phyloP scores from a whole-genome alignment of 2,888 invertebrate species.

The Sturmia bella region DNA sequence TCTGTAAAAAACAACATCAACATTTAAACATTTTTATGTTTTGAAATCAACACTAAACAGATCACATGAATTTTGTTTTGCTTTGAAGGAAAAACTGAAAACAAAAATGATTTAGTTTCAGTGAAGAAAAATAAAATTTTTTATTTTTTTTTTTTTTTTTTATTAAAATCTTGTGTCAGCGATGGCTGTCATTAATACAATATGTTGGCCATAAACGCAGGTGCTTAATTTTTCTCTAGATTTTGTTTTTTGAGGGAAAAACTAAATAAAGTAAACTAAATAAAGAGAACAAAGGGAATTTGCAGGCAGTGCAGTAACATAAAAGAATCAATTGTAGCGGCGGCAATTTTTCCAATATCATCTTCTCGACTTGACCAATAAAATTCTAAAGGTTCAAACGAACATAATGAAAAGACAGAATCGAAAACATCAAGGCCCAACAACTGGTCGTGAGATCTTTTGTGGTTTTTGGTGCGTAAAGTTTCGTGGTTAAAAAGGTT shows the following conservation, averaged over 20 bases:
- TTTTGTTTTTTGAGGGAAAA: slow-evolving; percentile 1
- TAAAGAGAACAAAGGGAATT: slow-evolving; percentile 19
- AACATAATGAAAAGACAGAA: no score
- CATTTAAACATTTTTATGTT: slow-evolving; percentile 41
- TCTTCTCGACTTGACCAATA: no score
- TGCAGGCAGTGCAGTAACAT: background rate
- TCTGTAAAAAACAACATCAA: slow-evolving; percentile 34
- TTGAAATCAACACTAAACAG: slow-evolving; percentile 45
- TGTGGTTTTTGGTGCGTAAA: no score
- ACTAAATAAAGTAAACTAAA: slow-evolving; percentile 12
- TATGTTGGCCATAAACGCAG: slow-evolving; percentile 61
- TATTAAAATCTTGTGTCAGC: slow-evolving; percentile 43
- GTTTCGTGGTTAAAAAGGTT: no score
- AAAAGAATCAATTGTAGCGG: slow-evolving; percentile 3
- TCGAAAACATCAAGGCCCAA: no score
- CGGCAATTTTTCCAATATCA: no score
- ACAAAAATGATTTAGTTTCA: background rate
- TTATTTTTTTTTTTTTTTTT: slow-evolving; percentile 30
- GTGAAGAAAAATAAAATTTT: slow-evolving; percentile 11
- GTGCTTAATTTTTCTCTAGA: slow-evolving; percentile 44
- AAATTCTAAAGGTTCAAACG: no score
- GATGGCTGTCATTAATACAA: slow-evolving; percentile 58
- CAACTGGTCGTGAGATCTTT: no score
- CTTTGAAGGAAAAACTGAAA: background rate
- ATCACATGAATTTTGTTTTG: slow-evolving; percentile 21